Evolutionary conservation across 2,888 invertebrate genomes (phyloP), one percentile per base, ranked within the genome.

Genomic region (Acleris sparsana): DNA sequence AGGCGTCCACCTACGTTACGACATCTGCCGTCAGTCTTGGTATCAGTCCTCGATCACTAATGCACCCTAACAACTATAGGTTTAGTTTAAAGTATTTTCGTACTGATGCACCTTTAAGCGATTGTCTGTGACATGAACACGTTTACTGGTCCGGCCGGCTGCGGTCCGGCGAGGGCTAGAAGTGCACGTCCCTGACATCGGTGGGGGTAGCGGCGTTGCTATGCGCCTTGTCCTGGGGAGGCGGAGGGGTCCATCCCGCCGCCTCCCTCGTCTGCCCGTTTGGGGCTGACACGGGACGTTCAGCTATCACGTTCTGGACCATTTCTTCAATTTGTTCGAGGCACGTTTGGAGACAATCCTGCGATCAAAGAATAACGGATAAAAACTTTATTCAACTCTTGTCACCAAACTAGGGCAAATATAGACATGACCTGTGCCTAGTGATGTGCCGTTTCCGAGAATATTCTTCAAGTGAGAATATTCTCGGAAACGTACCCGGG

Each of bases 141-240:
- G 29, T 74, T 76, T 76, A 73, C 73, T 74, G 60, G 52, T 58
- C 56, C 52, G 53, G 59, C 59, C 66, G 65, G 64, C 5, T 46
- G 46, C 46, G 1, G n/a, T 7, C 46, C n/a, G n/a, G 46, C 46
- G 69, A 63, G 68, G 70, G 57, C 90, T 92, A 96, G 92, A 96
- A 97, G 87, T 96, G 95, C 73, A 97, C 95, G 87, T 97, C 96
- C 77, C 96, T 94, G 76, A 97, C 96, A 87, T 97, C 97, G 76
- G 97, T 97, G 76, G 97, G 97, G 62, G 97, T 97, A 74, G 95
- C 95, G 74, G 97, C 96, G 86, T 95, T 95, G 87, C 94, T 95
- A 88, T 95, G 95, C 72, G 94, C 94, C 85, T 94, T 93, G 88
- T 91, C 92, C 75, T 85, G 91, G 73, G 85, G 76, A 72, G 92